Evolutionary conservation across 2,797 vertebrate species (phyloP), one percentile per base, ranked within the genome.

Genomic region (Setipinna tenuifilis): DNA sequence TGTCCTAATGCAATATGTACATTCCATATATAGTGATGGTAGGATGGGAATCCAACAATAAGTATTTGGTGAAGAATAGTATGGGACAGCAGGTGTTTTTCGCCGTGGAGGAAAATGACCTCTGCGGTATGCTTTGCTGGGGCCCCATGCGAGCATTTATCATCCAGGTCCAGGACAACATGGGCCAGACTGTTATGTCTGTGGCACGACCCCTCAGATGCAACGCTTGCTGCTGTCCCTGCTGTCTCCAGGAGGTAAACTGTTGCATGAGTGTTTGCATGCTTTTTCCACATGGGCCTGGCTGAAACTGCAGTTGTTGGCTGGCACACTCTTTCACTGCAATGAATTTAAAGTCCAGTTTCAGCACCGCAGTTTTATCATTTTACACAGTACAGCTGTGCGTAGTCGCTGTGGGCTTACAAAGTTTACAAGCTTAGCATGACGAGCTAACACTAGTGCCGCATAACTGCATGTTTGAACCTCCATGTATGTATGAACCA

Each of bases 211-310:
- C 96, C 0, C 88, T 96, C 0, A 92, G 91, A 0, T 97, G 96
- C 10, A 28, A 19, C 7, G 35, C 75, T 0, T 97, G 96, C 88
- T 96, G 92, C 78, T 97, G 48, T n/a, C 96, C 96, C 57, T 96
- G 96, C 89, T 97, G 95, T 65, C 92, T 97, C 17, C 96, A 97
- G 87, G 94, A 97, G 94, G 96, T 97, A 89, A 3, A 2, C 6
- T 31, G n/a, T 54, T 41, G 14, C 35, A 0, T n/a, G n/a, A n/a
- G n/a, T 31, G 59, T 16, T 44, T 19, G n/a, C 4, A 31, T 46
- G 5, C 35, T 41, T 41, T 41, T 41, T 41, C 28, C 28, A 62
- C 59, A 28, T 54, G 50, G 50, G 14, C 50, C 9, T 54, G 7
- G 50, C 9, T 9, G 50, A 54, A 54, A 54, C 50, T 54, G 50